Base-by-base conservation (phyloP, 2,888 invertebrate species). In the Xanthia togata region DNA sequence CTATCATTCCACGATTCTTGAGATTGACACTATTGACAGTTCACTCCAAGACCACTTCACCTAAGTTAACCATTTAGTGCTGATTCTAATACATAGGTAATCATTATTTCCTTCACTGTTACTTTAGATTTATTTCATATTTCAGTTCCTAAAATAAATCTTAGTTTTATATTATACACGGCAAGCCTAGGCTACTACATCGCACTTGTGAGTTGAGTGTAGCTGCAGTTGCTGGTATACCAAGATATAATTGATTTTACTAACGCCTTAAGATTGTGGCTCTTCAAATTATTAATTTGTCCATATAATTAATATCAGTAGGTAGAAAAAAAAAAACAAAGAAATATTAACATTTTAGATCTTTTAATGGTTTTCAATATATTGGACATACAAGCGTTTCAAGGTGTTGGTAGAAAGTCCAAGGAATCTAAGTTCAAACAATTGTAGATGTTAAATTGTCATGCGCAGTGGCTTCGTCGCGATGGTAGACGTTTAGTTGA, bases 401-500 rank as follows among this genome's bases (percentile, higher is more conserved):
- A 84, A 82, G 85, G 38, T 82, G 65, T 74, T 72, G 63, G 50
- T 69, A 82, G 82, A 82, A 84, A 82, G 64, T 80, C 81, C 82
- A 71, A 60, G 26, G 44, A 74, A 74, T 71, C 41, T 71, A 62
- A 62, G 44, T 84, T 71, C n/a, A 74, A 68, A 75, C 65, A 81
- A 72, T 41, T 59, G 9, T 50, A 59, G 81, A 65, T 74, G 67
- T 77, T 74, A 74, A 12, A 57, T 78, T 73, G 79, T 86, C 55
- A 79, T 73, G 53, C 83, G 75, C 84, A 74, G 73, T 82, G 74
- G 81, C 70, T 62, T 65, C 50, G 17, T 57, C 63, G 62, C 31
- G 65, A 9, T 73, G 44, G 35, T 73, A 26, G 20, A 65, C 55
- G 47, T 44, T 90, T 87, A 90, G 88, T 90, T 90, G 50, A 90